These are phyloP conservation scores for Hoplodrina blanda DNA, from an alignment of 2,888 invertebrate genomes.

Conservation along the genomic window DNA sequence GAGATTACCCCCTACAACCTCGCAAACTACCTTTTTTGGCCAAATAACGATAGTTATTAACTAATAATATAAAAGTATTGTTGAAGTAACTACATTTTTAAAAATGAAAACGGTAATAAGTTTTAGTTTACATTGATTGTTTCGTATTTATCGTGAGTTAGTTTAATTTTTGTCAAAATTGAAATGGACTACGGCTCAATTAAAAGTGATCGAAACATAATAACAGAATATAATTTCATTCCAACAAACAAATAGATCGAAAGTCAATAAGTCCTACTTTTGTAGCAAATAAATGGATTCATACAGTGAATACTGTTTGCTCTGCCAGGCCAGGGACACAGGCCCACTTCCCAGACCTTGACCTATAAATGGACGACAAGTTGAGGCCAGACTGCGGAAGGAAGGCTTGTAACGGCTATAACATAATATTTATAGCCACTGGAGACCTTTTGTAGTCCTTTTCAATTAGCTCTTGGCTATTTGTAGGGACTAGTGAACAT, in stretches of 20 bases:
- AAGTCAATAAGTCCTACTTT: constrained; percentile 33
- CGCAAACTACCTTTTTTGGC: too few relatives aligned
- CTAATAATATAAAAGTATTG: too few relatives aligned
- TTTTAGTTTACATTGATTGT: too few relatives aligned
- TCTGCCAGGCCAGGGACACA: constrained; percentile 57
- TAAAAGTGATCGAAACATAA: too few relatives aligned
- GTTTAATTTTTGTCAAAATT: too few relatives aligned
- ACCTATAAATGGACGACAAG: constrained; percentile 51
- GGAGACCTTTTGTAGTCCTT: constrained; percentile 29
- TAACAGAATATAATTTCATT: constrained; percentile 13
- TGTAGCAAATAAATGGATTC: constrained; percentile 46
- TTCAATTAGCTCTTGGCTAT: constrained; percentile 34
- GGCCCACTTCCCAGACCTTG: constrained; percentile 55
- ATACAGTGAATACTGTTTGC: constrained; percentile 35
- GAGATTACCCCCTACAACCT: too few relatives aligned
- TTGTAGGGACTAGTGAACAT: not conserved
- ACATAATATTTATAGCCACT: constrained; percentile 41
- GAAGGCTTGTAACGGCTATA: constrained; percentile 25
- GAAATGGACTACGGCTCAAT: too few relatives aligned
- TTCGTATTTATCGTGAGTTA: too few relatives aligned
- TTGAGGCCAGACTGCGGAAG: constrained; percentile 52
- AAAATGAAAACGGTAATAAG: too few relatives aligned
- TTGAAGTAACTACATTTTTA: not conserved
- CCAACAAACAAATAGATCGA: constrained; percentile 24
- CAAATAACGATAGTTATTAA: too few relatives aligned